Evolutionary conservation across 2,113 vertebrate genomes (phyloP), one percentile per base, ranked within the genome.

Genomic region (Rhizomys pruinosus): DNA sequence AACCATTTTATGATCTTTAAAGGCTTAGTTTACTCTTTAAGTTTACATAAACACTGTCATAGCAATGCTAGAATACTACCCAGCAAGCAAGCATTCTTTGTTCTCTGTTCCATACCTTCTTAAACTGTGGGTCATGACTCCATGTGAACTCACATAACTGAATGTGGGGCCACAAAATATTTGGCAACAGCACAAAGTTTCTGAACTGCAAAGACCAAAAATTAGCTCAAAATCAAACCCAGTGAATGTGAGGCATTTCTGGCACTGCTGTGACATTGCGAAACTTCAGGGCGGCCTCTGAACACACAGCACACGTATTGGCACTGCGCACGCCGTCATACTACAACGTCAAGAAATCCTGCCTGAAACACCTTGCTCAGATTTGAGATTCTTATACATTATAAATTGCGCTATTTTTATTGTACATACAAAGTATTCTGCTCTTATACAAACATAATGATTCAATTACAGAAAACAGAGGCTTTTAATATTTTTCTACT

Each of bases 1-100:
- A 91, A 34, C 52, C 93, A 84, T 66, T 84, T 85, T 42, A 71
- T 92, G 81, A 71, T 39, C 7, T 90, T 78, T 73, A 74, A 85
- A 71, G 39, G 34, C 34, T 57, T 13, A 44, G 19, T 71, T 87
- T 86, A 63, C 22, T 44, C 59, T 59, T 64, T 73, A 90, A 59
- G 59, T 27, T 89, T 78, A 76, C 47, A 59, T 81, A 66, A 27
- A 74, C 3, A 72, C 42, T 29, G 27, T 15, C 66, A 47, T 59
- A 27, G 7, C 39, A 68, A 4, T 57, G 44, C 84, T 77, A 87
- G 78, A 92, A 72, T 39, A 13, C 16, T 15, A 23, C 19, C 72
- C n/a, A 27, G 22, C 25, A 20, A 19, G 57, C 22, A 89, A 86
- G 63, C 29, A 47, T 72, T 79, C 16, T 84, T 89, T 39, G 22